Evolutionary conservation across 1,140 invertebrate species (phyloP).

Genomic region (Teleogryllus occipitalis): DNA sequence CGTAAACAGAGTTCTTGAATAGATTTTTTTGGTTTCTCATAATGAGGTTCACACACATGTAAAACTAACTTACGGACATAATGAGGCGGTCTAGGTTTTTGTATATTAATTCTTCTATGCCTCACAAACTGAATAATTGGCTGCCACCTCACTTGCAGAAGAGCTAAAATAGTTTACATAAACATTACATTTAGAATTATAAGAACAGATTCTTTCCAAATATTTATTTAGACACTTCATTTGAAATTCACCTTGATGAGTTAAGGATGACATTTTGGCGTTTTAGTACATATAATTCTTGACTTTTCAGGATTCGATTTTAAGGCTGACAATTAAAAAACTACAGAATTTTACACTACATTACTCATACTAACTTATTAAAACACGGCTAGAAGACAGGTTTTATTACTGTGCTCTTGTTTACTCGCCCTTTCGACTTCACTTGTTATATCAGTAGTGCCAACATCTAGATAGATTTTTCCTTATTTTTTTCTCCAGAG

Average conservation of each 20-base stretch:
- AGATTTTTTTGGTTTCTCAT: conserved; percentile 27
- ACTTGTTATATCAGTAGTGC: too few species aligned
- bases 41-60: conserved; percentile 51
- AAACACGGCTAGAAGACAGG: too few species aligned
- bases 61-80: conserved; percentile 51
- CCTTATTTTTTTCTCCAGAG: too few species aligned
- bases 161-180: background rate
- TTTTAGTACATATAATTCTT: too few species aligned
- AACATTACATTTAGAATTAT: background rate
- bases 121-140: conserved; percentile 29
- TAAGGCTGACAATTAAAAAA: too few species aligned
- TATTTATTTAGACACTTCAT: background rate
- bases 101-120: conserved; percentile 65
- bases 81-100: conserved; percentile 56
- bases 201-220: background rate
- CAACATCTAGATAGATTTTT: too few species aligned
- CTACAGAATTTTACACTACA: too few species aligned
- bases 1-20: conserved; percentile 2
- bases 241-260: background rate
- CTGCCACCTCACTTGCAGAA: conserved; percentile 7
- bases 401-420: too few species aligned
- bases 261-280: background rate
- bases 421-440: too few species aligned
- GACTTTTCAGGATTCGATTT: too few species aligned
- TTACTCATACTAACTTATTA: too few species aligned